Conservation (phyloP, 1,140 invertebrate genomes). For the Cecropterus lyciades region DNA sequence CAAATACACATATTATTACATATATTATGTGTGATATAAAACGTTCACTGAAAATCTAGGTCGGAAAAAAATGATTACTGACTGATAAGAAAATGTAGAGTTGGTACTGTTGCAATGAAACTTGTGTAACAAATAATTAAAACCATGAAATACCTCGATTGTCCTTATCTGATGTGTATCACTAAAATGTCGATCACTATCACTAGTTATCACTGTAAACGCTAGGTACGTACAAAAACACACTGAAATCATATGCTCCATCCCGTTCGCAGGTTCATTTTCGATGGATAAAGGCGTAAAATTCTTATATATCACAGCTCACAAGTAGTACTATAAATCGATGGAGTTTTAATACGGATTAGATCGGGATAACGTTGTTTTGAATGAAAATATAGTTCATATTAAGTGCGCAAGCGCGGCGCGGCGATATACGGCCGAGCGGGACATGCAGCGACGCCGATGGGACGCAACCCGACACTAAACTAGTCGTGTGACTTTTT, state of each 20-base stretch:
- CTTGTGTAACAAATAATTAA: constrained; percentile 35
- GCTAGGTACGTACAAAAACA: constrained; percentile 64
- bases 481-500: constrained; percentile 80
- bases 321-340: constrained; percentile 46
- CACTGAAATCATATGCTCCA: constrained; percentile 79
- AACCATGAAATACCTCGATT: constrained; percentile 65
- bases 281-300: constrained; percentile 45
- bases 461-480: constrained; percentile 82
- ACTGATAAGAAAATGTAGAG: constrained; percentile 17
- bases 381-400: constrained; percentile 61
- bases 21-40: neutral
- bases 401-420: constrained; percentile 63
- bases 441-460: constrained; percentile 72
- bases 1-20: neutral
- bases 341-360: constrained; percentile 43
- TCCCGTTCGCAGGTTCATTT: constrained; percentile 75
- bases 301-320: constrained; percentile 61
- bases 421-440: constrained; percentile 41
- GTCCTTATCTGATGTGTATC: constrained; percentile 70
- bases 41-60: neutral
- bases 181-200: constrained; percentile 77
- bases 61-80: neutral
- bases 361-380: constrained; percentile 41
- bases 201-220: constrained; percentile 79
- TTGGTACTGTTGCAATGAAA: constrained; percentile 5